Evolutionary conservation across 2,797 vertebrate genomes (phyloP).

Genomic region (Helicolenus hilgendorfi): DNA sequence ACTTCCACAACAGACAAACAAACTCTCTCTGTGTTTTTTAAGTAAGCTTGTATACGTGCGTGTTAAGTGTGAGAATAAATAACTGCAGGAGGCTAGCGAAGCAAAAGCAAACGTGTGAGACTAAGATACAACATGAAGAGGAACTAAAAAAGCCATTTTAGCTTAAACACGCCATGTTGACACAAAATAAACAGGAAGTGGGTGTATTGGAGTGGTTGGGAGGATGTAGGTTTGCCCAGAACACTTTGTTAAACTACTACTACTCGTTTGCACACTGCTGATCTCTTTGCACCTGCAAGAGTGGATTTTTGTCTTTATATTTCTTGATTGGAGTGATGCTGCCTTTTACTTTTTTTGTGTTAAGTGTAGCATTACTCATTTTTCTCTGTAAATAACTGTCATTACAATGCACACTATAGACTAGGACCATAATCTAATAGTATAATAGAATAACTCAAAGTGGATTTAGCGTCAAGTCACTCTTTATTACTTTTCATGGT

Average conservation of each 20-base stretch:
- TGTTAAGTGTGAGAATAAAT: constrained; percentile 13
- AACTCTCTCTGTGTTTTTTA: constrained; percentile 40
- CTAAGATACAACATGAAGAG: background rate
- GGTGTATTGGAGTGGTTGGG: background rate
- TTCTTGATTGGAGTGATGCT: background rate
- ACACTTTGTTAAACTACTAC: background rate
- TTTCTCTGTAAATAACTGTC: background rate
- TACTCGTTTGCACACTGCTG: background rate
- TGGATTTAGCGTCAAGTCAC: background rate
- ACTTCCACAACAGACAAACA: constrained; percentile 46
- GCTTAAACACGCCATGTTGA: background rate
- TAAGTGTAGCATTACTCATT: background rate
- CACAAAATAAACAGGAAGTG: background rate
- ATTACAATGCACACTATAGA: background rate
- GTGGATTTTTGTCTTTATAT: background rate
- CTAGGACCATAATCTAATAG: background rate
- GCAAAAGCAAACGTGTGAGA: constrained; percentile 21
- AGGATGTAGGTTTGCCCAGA: background rate
- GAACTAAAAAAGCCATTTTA: background rate
- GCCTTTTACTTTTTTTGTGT: background rate
- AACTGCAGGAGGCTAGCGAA: constrained; percentile 1
- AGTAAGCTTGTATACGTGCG: constrained; percentile 2
- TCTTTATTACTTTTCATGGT: background rate
- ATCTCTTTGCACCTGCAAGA: background rate
- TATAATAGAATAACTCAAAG: background rate